Percentiles rank a stretch among this genome's conserved stretches.
Evolutionary conservation across 2,888 invertebrate genomes (phyloP).

Genomic region (Diarsia brunnea): DNA sequence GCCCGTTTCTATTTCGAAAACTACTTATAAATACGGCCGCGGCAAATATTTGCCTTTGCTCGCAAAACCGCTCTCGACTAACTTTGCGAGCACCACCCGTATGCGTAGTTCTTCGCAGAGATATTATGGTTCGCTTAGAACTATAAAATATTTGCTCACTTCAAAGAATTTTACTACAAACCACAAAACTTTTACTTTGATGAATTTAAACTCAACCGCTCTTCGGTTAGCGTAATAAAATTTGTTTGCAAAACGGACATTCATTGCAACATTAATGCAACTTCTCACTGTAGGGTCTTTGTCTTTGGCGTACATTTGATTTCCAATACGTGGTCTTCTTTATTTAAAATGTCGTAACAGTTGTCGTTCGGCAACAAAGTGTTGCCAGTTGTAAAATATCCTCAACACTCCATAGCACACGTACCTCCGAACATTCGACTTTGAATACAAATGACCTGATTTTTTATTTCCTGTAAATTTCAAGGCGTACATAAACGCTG

Average conservation of each 20-base stretch:
- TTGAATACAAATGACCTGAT: conserved; percentile 76
- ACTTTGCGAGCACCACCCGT: conserved; percentile 40
- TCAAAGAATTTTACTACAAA: conserved; percentile 49
- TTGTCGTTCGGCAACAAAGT: conserved; percentile 62
- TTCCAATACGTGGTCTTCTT: conserved; percentile 48
- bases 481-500: conserved; percentile 56
- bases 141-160: conserved; percentile 55
- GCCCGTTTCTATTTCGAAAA: conserved; percentile 39
- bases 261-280: conserved; percentile 28
- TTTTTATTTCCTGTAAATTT: conserved; percentile 66
- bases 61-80: conserved; percentile 44
- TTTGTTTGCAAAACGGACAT: conserved; percentile 40
- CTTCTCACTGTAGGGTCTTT: conserved; percentile 9
- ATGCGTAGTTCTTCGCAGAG: conserved; percentile 44
- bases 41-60: conserved; percentile 54
- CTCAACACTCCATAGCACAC: conserved; percentile 61
- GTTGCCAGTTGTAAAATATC: conserved; percentile 62
- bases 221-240: conserved; percentile 41
- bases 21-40: conserved; percentile 39
- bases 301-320: conserved; percentile 38
- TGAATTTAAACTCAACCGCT: conserved; percentile 44
- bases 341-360: conserved; percentile 50
- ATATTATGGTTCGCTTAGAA: conserved; percentile 49
- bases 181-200: conserved; percentile 56
- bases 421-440: conserved; percentile 66